Percentiles rank a stretch among this genome's conserved stretches.
These are phyloP conservation scores for Orchesella cincta DNA, from an alignment of 1,140 invertebrate genomes.

Conservation along the genomic window DNA sequence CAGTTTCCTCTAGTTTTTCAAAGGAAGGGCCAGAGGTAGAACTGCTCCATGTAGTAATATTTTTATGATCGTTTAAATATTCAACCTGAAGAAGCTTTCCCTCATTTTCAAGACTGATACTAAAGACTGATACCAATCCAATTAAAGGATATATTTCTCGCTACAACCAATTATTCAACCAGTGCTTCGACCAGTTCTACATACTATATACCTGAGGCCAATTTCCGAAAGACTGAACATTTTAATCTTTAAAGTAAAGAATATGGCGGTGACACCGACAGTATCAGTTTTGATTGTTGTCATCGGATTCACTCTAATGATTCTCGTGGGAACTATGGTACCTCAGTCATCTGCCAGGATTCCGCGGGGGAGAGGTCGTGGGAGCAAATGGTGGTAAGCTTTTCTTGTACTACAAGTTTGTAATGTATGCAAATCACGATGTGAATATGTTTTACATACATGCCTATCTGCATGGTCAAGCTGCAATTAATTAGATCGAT, in stretches of 20 bases:
- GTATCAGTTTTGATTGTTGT: constrained; percentile 46
- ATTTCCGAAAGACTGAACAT: not conserved
- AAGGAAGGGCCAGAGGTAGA: not conserved
- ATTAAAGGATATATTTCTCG: not conserved
- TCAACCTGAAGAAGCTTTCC: not conserved
- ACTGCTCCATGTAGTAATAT: not conserved
- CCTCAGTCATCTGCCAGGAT: constrained; percentile 49
- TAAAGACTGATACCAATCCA: not conserved
- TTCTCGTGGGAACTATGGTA: constrained; percentile 49
- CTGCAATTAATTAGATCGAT: no score
- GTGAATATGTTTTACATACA: no score
- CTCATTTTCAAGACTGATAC: not conserved
- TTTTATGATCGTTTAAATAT: not conserved
- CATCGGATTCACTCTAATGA: constrained; percentile 46
- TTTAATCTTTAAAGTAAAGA: not conserved
- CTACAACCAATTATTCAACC: no score
- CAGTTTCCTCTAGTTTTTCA: not conserved
- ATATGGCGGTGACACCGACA: constrained; percentile 44
- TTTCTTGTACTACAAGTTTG: no score
- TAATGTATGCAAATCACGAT: no score
- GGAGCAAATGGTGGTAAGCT: constrained; percentile 57
- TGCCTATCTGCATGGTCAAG: no score
- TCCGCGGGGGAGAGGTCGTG: constrained; percentile 52
- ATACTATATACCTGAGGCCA: not conserved
- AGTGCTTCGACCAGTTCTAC: no score